Percentiles rank a stretch among this genome's conserved stretches.
These are phyloP conservation scores for Luffia ferchaultella DNA, from an alignment of 2,888 invertebrate genomes.

Conservation along the genomic window DNA sequence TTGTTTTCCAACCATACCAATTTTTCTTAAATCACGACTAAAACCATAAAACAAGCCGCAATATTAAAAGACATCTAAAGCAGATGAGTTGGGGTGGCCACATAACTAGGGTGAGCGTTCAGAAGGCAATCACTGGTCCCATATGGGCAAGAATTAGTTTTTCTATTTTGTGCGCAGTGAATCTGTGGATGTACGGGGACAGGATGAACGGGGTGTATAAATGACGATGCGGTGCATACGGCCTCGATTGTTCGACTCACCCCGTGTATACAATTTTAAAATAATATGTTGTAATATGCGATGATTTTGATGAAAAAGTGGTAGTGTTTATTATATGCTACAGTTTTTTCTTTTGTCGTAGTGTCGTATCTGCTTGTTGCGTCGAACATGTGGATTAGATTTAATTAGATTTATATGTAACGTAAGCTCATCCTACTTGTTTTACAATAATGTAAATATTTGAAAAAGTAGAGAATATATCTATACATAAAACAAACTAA, in stretches of 20 bases:
- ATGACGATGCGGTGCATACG: conserved; percentile 17
- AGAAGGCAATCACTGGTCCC: conserved; percentile 60
- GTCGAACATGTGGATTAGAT: too few relatives aligned
- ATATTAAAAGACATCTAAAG: conserved; percentile 43
- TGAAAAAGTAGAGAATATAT: too few relatives aligned
- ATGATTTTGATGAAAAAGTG: background rate
- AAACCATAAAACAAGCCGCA: conserved; percentile 25
- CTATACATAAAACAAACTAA: too few relatives aligned
- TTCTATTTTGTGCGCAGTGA: conserved; percentile 39
- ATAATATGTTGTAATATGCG: background rate
- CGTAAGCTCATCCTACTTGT: too few relatives aligned
- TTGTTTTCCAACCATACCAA: background rate
- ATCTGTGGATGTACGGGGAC: conserved; percentile 43
- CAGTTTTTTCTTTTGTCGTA: background rate
- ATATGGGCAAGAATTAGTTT: conserved; percentile 65
- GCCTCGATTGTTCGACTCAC: background rate
- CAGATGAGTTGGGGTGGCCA: conserved; percentile 34
- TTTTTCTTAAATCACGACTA: background rate
- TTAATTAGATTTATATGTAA: too few relatives aligned
- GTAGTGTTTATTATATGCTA: background rate
- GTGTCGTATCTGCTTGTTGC: too few relatives aligned
- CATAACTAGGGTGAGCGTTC: conserved; percentile 43
- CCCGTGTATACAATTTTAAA: background rate
- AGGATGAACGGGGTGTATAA: conserved; percentile 36
- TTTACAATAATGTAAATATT: too few relatives aligned